A percentile compares a stretch with the other conserved stretches of the same genome.
Conservation (phyloP, 2,797 vertebrate species). For the Pitangus sulphuratus region DNA sequence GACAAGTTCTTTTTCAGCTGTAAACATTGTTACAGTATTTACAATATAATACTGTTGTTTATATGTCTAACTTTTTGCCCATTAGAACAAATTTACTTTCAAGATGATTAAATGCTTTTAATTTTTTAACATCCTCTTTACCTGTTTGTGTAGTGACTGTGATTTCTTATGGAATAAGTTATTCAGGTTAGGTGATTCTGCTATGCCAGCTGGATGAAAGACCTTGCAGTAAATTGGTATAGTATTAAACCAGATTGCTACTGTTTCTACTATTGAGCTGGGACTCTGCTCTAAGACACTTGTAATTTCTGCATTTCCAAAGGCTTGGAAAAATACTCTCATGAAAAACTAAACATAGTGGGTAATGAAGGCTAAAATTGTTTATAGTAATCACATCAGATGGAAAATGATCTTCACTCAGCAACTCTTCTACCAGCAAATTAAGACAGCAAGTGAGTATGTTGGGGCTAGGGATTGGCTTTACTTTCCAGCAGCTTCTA, state of each 20-base stretch:
- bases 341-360: constrained; percentile 47
- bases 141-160: constrained; percentile 10
- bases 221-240: constrained; percentile 16
- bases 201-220: constrained; percentile 55
- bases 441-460: not conserved
- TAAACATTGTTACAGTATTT: constrained; percentile 23
- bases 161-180: constrained; percentile 43
- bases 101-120: constrained; percentile 31
- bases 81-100: constrained; percentile 22
- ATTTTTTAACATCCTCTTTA: constrained; percentile 44
- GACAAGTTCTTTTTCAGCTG: not conserved
- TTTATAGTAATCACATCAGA: constrained; percentile 39
- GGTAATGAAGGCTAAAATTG: constrained; percentile 53
- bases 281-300: constrained; percentile 14
- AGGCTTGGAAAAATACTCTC: constrained; percentile 58
- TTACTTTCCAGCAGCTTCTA: not conserved
- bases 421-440: constrained; percentile 40
- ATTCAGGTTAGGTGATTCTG: constrained; percentile 40
- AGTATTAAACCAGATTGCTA: constrained; percentile 23
- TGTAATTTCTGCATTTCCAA: constrained; percentile 51
- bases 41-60: not conserved
- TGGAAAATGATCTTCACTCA: constrained; percentile 48
- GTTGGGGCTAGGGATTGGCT: not conserved
- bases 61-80: not conserved
- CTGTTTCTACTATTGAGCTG: constrained; percentile 1